phyloP scores from a whole-genome alignment of 2,113 vertebrate species.

The Barnardius zonarius region DNA sequence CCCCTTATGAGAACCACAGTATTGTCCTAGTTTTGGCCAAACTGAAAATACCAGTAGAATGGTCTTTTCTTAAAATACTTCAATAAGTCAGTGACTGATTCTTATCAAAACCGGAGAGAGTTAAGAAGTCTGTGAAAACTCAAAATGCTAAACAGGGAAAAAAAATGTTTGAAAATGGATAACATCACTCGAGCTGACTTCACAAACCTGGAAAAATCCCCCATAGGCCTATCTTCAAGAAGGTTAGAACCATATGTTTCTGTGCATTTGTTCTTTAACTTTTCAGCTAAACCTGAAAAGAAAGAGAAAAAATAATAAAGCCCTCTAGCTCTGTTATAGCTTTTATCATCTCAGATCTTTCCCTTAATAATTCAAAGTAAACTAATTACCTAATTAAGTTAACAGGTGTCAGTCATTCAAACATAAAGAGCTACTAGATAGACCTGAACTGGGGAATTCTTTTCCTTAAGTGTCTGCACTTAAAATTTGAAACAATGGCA shows the following conservation, averaged over 20 bases:
- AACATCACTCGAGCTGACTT: slow-evolving; percentile 49
- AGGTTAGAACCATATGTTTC: slow-evolving; percentile 65
- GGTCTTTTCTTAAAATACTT: not conserved
- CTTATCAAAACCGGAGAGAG: not conserved
- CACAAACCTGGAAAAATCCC: slow-evolving; percentile 45
- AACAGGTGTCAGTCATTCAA: slow-evolving; percentile 57
- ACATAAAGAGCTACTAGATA: slow-evolving; percentile 41
- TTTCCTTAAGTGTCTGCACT: slow-evolving; percentile 34
- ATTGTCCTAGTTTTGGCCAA: not conserved
- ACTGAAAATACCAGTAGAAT: not conserved
- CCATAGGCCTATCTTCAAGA: slow-evolving; percentile 32
- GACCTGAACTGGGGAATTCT: slow-evolving; percentile 32
- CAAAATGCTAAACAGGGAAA: slow-evolving; percentile 48
- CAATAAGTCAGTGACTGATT: not conserved
- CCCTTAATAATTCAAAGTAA: slow-evolving; percentile 60
- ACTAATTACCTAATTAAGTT: slow-evolving; percentile 64
- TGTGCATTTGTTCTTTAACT: slow-evolving; percentile 37
- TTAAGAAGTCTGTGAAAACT: slow-evolving; percentile 16
- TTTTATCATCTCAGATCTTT: slow-evolving; percentile 40
- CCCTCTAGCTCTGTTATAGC: slow-evolving; percentile 31
- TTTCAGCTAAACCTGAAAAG: slow-evolving; percentile 49
- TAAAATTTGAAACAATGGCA: slow-evolving; percentile 37
- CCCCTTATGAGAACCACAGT: not conserved
- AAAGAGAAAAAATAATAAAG: slow-evolving; percentile 36
- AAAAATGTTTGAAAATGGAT: slow-evolving; percentile 56